Base-by-base conservation (phyloP, 2,113 vertebrate species). In the Myocastor coypus region DNA sequence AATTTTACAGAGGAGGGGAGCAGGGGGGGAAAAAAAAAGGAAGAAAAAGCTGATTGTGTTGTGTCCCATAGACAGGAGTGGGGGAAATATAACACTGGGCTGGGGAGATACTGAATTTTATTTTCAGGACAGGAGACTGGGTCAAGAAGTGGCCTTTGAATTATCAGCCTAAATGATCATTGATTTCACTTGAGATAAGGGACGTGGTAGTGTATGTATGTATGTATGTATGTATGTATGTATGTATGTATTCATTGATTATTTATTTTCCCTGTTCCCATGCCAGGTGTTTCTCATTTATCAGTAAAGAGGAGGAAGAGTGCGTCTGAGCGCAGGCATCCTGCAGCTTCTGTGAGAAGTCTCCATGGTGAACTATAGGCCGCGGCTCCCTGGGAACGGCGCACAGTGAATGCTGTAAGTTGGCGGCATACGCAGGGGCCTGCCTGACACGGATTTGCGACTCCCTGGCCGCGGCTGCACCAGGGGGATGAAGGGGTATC, bases 361-460 rank as follows among this genome's bases (percentile, higher is more conserved):
- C 98, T 98, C 97, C 98, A 97, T 97, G 98, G 96, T 98, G 96
- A 97, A 98, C 97, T 87, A 96, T 87, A 97, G 97, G 97, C 98
- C 83, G 89, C 93, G 97, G 96, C 96, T 97, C 87, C 97, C 95
- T 0, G 88, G 89, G 97, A 97, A 97, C 95, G 71, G 87, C 63
- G 64, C 87, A 40, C 84, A 98, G 98, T 99, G 98, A 98, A 99
- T 99, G 99, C 97, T 98, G 99, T 99, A 98, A 99, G 99, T 99
- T 97, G 73, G 66, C 81, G 83, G 90, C 78, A 34, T 84, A 91
- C 92, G 68, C 46, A 55, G 0, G 57, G 32, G 20, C 78, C 61
- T 93, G 77, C 94, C 96, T 94, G 59, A 37, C 73, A 22, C 61
- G 2, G 12, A 26, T 90, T 26, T 84, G 77, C 95, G 50, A 89